Percentiles rank a stretch among this genome's conserved stretches.
Evolutionary conservation across 2,113 vertebrate species (phyloP).

Genomic region (Athene cunicularia): DNA sequence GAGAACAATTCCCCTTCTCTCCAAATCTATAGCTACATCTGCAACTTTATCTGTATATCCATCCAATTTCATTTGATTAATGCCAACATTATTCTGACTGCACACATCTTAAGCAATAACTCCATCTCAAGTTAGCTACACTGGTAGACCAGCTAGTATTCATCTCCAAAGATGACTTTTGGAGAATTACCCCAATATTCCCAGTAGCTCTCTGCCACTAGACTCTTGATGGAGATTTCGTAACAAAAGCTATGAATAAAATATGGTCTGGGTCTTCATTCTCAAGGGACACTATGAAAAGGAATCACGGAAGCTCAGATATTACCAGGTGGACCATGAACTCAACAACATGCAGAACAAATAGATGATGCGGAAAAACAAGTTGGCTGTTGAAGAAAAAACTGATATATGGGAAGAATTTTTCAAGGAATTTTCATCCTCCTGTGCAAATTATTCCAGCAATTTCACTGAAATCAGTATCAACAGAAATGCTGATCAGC

Average conservation of each 20-base stretch:
- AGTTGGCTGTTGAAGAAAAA: not conserved
- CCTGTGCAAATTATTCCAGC: not conserved
- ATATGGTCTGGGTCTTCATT: not conserved
- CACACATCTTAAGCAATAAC: not conserved
- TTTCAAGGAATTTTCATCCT: conserved; percentile 9
- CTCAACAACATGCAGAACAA: conserved; percentile 20
- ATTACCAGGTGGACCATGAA: not conserved
- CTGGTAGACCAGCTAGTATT: not conserved
- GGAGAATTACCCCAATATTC: not conserved
- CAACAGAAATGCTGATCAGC: not conserved
- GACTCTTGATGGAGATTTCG: not conserved
- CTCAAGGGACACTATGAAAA: not conserved
- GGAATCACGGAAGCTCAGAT: not conserved
- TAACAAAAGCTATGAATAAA: not conserved
- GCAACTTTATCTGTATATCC: not conserved
- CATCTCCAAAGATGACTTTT: not conserved
- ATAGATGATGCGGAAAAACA: conserved; percentile 8
- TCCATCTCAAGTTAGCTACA: not conserved
- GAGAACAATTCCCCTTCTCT: not conserved
- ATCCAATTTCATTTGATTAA: not conserved
- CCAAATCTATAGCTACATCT: not conserved
- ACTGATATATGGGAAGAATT: not conserved
- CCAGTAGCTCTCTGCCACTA: conserved; percentile 27
- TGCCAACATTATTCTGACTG: not conserved
- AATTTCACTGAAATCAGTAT: not conserved